Percentiles rank a stretch among this genome's conserved stretches.
These are phyloP conservation scores for Sorex araneus DNA, from an alignment of 2,113 vertebrate species.

Conservation along the genomic window DNA sequence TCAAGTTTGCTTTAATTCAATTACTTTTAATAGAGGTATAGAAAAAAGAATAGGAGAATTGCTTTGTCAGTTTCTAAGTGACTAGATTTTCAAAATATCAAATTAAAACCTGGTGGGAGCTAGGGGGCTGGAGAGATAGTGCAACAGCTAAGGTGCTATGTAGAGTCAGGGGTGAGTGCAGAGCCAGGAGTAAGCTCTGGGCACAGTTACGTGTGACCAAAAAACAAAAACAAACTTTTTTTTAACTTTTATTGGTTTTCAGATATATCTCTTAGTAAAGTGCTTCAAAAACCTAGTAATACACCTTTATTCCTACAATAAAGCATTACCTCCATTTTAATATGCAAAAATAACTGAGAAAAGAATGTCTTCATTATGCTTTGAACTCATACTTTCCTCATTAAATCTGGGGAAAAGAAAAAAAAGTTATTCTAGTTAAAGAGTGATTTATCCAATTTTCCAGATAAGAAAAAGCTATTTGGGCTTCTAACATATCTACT, in stretches of 20 bases:
- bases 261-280: slow-evolving; percentile 24
- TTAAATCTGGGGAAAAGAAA: slow-evolving; percentile 1
- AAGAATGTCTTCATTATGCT: slow-evolving; percentile 20
- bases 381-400: slow-evolving; percentile 55
- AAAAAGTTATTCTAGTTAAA: slow-evolving; percentile 21
- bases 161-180: too few species aligned
- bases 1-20: slow-evolving; percentile 30
- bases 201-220: too few species aligned
- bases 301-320: background rate
- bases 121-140: too few species aligned
- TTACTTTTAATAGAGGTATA: background rate
- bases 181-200: too few species aligned
- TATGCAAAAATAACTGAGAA: background rate
- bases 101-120: too few species aligned
- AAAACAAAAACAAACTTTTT: too few species aligned
- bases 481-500: slow-evolving; percentile 57
- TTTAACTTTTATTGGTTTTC: background rate
- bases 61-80: background rate
- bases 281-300: slow-evolving; percentile 40
- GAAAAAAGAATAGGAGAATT: background rate
- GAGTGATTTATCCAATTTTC: slow-evolving; percentile 59
- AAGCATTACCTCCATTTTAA: background rate
- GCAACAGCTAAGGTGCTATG: too few species aligned
- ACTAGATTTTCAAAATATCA: slow-evolving; percentile 6
- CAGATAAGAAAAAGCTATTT: slow-evolving; percentile 65